A percentile compares a stretch with the other conserved stretches of the same genome.
Conservation (phyloP, 2,113 vertebrate species). For the Oenanthe melanoleuca region DNA sequence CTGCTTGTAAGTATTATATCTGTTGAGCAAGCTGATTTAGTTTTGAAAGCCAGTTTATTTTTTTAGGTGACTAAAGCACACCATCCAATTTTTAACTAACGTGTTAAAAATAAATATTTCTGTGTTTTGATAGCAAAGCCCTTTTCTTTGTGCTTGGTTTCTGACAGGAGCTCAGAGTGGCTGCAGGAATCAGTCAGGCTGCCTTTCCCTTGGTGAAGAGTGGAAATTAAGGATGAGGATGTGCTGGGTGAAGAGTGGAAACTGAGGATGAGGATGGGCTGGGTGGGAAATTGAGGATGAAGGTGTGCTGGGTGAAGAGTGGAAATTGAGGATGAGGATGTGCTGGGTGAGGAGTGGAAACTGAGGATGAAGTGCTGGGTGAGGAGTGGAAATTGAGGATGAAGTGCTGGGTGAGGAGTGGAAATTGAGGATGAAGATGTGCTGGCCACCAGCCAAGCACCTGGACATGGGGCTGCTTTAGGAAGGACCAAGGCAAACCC, state of each 20-base stretch:
- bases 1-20: neutral
- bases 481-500: neutral
- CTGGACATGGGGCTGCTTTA: slow-evolving; percentile 1
- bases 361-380: neutral
- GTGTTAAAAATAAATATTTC: slow-evolving; percentile 55
- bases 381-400: neutral
- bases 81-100: slow-evolving; percentile 41
- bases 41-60: slow-evolving; percentile 54
- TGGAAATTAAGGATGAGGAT: slow-evolving; percentile 14
- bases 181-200: neutral
- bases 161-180: neutral
- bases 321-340: neutral
- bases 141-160: slow-evolving; percentile 31
- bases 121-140: slow-evolving; percentile 34
- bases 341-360: neutral
- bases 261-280: neutral
- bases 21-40: neutral
- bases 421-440: neutral
- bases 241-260: neutral
- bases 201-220: neutral
- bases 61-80: slow-evolving; percentile 16
- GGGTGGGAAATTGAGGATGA: slow-evolving; percentile 22
- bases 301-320: neutral
- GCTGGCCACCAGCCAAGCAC: neutral
- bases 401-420: neutral